Conservation (phyloP, 2,113 vertebrate species). For the Heterotis niloticus region DNA sequence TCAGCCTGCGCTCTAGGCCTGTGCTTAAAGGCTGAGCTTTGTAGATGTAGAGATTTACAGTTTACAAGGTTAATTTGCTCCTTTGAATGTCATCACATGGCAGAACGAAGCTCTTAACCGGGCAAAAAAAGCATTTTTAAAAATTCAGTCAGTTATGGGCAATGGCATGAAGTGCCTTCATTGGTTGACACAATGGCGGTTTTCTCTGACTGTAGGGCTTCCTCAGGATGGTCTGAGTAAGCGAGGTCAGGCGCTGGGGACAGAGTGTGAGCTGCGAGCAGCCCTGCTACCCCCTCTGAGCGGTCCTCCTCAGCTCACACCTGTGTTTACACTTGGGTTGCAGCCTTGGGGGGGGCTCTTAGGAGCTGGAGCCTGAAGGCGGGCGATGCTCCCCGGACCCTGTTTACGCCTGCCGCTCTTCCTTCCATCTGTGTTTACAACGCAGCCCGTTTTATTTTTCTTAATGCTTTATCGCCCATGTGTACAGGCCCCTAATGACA, state of each 20-base stretch:
- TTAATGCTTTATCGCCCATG: slow-evolving; percentile 57
- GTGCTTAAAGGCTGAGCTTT: too few species aligned
- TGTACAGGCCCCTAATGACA: slow-evolving; percentile 36
- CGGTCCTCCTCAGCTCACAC: background rate
- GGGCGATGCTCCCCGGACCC: background rate
- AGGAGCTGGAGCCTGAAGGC: background rate
- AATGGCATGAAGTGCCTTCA: background rate
- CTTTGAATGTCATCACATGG: too few species aligned
- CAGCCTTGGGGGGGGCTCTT: background rate
- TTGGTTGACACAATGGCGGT: background rate
- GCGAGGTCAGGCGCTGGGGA: background rate
- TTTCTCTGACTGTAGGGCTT: background rate
- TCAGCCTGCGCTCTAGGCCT: too few species aligned
- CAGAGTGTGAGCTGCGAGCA: background rate
- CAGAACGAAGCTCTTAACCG: too few species aligned
- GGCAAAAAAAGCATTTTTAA: too few species aligned
- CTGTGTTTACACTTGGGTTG: slow-evolving; percentile 23
- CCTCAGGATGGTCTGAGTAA: background rate
- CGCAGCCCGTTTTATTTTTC: slow-evolving; percentile 38
- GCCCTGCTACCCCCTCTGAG: background rate
- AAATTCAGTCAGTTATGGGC: too few species aligned
- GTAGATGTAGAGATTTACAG: too few species aligned
- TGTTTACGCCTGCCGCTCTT: slow-evolving; percentile 19
- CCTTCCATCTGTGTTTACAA: slow-evolving; percentile 36
- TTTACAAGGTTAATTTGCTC: too few species aligned